These are phyloP conservation scores for Lophochroa leadbeateri DNA, from an alignment of 2,113 vertebrate species.

Conservation along the genomic window DNA sequence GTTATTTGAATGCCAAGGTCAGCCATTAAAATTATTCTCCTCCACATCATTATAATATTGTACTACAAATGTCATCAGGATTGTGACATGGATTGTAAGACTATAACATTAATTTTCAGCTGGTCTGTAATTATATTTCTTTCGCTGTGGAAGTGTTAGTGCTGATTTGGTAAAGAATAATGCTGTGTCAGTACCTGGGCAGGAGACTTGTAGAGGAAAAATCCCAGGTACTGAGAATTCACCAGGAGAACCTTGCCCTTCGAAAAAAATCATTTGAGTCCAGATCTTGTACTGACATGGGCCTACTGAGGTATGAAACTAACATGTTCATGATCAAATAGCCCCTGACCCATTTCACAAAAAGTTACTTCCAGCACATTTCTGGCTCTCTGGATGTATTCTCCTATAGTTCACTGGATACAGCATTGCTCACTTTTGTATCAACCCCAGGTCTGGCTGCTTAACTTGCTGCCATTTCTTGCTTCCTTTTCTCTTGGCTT, in stretches of 20 bases:
- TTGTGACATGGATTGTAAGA: slow-evolving; percentile 49
- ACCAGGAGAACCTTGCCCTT: background rate
- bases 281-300: background rate
- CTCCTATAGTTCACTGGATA: background rate
- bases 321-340: background rate
- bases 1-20: slow-evolving; percentile 61
- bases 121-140: slow-evolving; percentile 50
- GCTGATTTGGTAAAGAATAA: slow-evolving; percentile 49
- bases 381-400: background rate
- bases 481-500: background rate
- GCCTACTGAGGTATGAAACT: background rate
- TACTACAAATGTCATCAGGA: slow-evolving; percentile 66
- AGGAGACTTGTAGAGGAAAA: background rate
- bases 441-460: background rate
- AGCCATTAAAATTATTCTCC: slow-evolving; percentile 56
- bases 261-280: background rate
- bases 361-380: background rate
- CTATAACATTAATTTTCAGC: slow-evolving; percentile 60
- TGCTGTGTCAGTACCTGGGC: slow-evolving; percentile 34
- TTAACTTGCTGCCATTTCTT: background rate
- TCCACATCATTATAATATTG: slow-evolving; percentile 57
- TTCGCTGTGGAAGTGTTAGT: slow-evolving; percentile 12
- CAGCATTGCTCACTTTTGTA: background rate
- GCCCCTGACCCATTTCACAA: background rate
- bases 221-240: background rate